Base-by-base conservation (phyloP, 2,113 vertebrate genomes). In the Entelurus aequoreus region DNA sequence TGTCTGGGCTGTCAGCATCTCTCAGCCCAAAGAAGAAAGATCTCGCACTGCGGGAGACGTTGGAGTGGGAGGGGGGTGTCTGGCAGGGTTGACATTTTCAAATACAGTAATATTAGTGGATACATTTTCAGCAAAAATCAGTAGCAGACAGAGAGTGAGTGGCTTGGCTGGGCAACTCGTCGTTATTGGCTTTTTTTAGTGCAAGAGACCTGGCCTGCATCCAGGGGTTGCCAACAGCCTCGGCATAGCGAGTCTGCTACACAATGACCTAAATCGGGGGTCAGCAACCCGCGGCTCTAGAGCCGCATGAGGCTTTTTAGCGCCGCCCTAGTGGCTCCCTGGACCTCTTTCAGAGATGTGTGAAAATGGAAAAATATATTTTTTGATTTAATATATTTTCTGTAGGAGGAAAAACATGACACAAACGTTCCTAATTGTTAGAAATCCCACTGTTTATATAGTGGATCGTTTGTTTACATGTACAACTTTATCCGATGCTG, bases 1-100 rank as follows among this genome's bases (percentile, higher is more conserved):
- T 81, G 77, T 84, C 80, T 79, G 79, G 71, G 74, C 82, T 86
- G 83, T 88, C 87, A 76, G 76, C 83, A 84, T 79, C 79, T 83
- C 74, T 84, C 76, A 75, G 78, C 73, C 72, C 72, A 77, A 78
- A 80, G 74, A 88, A 82, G 60, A 72, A 47, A 68, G 72, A 75
- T 78, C 72, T 75, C 64, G 57, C 65, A 64, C 59, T 11, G 40
- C 5, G 5, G 42, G 48, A 47, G 54, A 62, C 62, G 66, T 59
- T 42, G 21, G 55, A 44, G 63, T 8, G 57, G 42, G 48, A 46
- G 44, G 64, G 46, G 60, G 66, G 63, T 59, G 49, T n/a, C 6
- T 6, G 1, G 56, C 72, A 74, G 77, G 58, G 76, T 63, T 85
- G 85, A 72, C 71, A 78, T 87, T 85, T 84, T 79, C 57, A 76